phyloP scores from a whole-genome alignment of 2,888 invertebrate species.

The Parnassius mnemosyne region DNA sequence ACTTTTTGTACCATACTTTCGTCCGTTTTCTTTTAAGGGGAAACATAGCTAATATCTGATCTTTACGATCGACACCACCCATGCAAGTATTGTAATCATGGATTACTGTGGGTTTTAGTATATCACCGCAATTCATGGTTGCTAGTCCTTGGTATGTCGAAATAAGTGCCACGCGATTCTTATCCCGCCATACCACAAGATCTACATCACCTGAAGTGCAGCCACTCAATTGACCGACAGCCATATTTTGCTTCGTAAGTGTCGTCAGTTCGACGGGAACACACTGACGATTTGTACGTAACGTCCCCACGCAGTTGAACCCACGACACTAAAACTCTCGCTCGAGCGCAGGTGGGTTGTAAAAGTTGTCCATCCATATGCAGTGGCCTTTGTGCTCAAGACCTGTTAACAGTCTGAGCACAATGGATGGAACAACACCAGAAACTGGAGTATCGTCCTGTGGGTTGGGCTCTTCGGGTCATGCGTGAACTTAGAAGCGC shows the following conservation, averaged over 20 bases:
- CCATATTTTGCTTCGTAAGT: constrained; percentile 26
- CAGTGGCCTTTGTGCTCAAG: constrained; percentile 35
- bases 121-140: constrained; percentile 12
- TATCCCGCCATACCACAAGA: constrained; percentile 43
- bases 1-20: constrained; percentile 33
- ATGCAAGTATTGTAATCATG: constrained; percentile 29
- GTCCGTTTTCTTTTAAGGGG: constrained; percentile 30
- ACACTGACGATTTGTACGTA: constrained; percentile 31
- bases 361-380: constrained; percentile 38
- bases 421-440: constrained; percentile 24
- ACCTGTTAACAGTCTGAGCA: constrained; percentile 30
- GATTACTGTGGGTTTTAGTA: constrained; percentile 25
- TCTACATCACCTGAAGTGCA: constrained; percentile 31
- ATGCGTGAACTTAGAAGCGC: constrained; percentile 29
- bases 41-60: constrained; percentile 30
- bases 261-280: constrained; percentile 30
- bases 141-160: constrained; percentile 7
- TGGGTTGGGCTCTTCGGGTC: constrained; percentile 5
- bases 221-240: constrained; percentile 28
- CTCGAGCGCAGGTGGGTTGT: constrained; percentile 33
- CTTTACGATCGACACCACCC: constrained; percentile 31
- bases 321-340: constrained; percentile 33
- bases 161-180: constrained; percentile 27
- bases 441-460: constrained; percentile 23
- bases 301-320: constrained; percentile 31